phyloP scores from a whole-genome alignment of 2,888 invertebrate species.

The Limnephilus auricula region DNA sequence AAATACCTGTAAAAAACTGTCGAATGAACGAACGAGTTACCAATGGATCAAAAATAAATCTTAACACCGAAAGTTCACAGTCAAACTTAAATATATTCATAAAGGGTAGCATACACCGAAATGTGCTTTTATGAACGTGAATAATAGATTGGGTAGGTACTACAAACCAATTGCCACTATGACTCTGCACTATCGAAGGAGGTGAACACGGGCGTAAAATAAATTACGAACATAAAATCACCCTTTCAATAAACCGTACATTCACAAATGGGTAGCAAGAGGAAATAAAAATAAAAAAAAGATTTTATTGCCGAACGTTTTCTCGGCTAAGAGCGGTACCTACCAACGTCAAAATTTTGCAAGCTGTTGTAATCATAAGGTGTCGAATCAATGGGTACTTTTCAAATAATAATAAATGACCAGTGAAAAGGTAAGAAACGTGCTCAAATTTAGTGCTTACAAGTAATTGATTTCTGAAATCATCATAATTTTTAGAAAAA shows the following conservation, averaged over 20 bases:
- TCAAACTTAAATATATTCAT: not conserved
- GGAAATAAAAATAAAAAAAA: not conserved
- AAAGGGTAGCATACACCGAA: not conserved
- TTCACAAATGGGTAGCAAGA: not conserved
- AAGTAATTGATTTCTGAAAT: not conserved
- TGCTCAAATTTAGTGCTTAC: not conserved
- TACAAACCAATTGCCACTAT: not conserved
- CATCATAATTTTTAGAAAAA: not conserved
- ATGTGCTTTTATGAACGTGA: not conserved
- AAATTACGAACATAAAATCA: not conserved
- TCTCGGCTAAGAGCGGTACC: not conserved
- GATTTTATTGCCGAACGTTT: not conserved
- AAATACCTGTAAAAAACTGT: too few species aligned
- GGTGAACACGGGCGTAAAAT: not conserved
- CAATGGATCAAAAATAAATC: not conserved
- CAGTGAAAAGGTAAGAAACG: not conserved
- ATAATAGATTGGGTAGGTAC: not conserved
- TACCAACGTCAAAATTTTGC: not conserved
- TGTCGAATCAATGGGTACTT: not conserved
- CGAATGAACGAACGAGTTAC: too few species aligned
- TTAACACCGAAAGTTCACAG: not conserved
- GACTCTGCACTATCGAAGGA: not conserved
- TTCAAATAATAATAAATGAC: constrained; percentile 2
- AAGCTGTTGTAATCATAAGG: not conserved
- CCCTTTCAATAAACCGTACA: not conserved